Percentiles rank a stretch among this genome's conserved stretches.
Conservation (phyloP, 2,113 vertebrate species). For the Cryptoleucopteryx plumbea region DNA sequence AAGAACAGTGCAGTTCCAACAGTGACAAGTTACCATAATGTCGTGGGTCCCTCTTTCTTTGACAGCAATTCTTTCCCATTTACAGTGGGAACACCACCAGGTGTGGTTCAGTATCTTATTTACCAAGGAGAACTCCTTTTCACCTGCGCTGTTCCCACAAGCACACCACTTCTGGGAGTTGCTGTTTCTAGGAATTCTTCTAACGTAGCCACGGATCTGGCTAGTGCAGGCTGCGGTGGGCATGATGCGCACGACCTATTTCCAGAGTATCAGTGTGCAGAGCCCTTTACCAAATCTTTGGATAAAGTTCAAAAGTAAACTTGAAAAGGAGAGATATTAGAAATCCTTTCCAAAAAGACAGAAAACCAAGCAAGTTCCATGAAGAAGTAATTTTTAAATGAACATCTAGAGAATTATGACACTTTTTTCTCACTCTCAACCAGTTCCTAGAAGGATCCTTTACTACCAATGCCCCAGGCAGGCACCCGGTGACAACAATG, state of each 20-base stretch:
- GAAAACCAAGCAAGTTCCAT: background rate
- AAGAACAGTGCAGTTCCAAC: constrained; percentile 62
- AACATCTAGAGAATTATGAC: background rate
- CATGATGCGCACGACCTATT: background rate
- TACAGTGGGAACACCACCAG: background rate
- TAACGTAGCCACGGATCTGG: background rate
- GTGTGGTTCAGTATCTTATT: background rate
- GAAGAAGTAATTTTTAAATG: background rate
- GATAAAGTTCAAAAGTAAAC: background rate
- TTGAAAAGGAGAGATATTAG: background rate
- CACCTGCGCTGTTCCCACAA: background rate
- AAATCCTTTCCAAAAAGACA: background rate
- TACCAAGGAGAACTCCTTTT: background rate
- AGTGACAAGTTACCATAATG: constrained; percentile 30
- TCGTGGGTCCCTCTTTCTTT: background rate
- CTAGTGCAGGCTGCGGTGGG: background rate
- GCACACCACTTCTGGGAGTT: background rate
- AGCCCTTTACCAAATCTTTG: background rate
- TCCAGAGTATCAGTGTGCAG: background rate
- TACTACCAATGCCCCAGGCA: background rate
- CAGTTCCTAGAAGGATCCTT: constrained; percentile 1
- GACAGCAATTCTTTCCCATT: background rate
- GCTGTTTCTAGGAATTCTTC: background rate
- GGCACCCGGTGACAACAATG: background rate
- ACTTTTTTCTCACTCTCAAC: background rate